Conservation (phyloP, 2,797 vertebrate species). For the Cryptoprocta ferox region DNA sequence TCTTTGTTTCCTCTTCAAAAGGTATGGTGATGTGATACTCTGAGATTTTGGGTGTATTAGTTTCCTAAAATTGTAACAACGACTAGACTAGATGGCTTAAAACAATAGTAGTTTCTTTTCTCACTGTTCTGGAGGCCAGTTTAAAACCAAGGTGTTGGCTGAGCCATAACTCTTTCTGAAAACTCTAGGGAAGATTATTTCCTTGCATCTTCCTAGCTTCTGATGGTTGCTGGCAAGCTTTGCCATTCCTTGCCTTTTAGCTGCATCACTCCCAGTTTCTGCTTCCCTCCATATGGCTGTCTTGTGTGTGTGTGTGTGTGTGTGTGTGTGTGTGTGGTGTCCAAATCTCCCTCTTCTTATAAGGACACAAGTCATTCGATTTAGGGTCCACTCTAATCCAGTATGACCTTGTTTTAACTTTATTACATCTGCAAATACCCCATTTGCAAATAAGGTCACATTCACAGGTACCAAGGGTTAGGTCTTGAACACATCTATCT, state of each 20-base stretch:
- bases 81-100: background rate
- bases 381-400: background rate
- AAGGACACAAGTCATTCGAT: background rate
- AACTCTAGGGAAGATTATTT: background rate
- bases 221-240: background rate
- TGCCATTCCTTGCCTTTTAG: background rate
- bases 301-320: background rate
- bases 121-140: background rate
- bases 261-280: background rate
- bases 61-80: background rate
- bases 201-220: background rate
- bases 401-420: constrained; percentile 31
- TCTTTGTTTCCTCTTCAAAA: background rate
- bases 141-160: background rate
- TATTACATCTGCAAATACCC: background rate
- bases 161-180: background rate
- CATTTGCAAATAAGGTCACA: constrained; percentile 10
- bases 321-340: background rate
- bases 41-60: background rate
- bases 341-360: background rate
- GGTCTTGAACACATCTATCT: background rate
- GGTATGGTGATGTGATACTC: background rate
- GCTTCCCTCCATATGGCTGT: background rate
- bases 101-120: background rate
- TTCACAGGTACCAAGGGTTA: background rate